Evolutionary conservation across 2,113 vertebrate species (phyloP).

Genomic region (Xiphophorus hellerii): DNA sequence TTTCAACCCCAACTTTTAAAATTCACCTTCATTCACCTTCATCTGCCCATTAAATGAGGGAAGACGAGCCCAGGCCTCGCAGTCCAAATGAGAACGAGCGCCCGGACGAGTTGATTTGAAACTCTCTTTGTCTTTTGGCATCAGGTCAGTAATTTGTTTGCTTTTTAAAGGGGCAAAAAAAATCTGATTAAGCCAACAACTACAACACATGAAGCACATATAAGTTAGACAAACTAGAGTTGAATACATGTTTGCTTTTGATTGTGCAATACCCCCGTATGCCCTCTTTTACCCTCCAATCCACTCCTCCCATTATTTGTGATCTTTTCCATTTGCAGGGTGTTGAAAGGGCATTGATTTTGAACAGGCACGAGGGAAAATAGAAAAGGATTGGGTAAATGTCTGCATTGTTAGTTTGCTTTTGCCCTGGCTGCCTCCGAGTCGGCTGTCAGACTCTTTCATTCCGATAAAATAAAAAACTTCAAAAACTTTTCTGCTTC

Average conservation of each 20-base stretch:
- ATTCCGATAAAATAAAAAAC: conserved; percentile 40
- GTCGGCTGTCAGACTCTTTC: conserved; percentile 41
- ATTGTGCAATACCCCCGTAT: too few species aligned
- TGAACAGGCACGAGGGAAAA: conserved; percentile 36
- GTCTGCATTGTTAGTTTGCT: conserved; percentile 46
- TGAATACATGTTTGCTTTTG: conserved; percentile 19
- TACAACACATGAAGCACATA: conserved; percentile 29
- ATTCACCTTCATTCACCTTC: neutral
- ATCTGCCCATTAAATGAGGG: conserved; percentile 13
- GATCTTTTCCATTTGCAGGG: conserved; percentile 7
- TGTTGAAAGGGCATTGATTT: conserved; percentile 54
- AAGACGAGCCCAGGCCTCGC: conserved; percentile 8
- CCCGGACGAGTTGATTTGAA: conserved; percentile 33
- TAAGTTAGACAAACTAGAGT: conserved; percentile 38
- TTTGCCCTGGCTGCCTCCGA: conserved; percentile 28
- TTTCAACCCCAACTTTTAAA: conserved; percentile 1
- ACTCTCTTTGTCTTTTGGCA: conserved; percentile 38
- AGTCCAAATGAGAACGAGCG: conserved; percentile 3
- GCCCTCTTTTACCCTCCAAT: too few species aligned
- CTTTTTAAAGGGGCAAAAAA: conserved; percentile 33
- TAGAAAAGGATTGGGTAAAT: conserved; percentile 32
- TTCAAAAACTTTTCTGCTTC: conserved; percentile 17
- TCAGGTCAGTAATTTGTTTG: conserved; percentile 55
- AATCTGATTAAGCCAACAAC: conserved; percentile 56
- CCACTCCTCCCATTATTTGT: conserved; percentile 1